phyloP scores from a whole-genome alignment of 2,888 invertebrate genomes.

The Trissolcus japonicus region DNA sequence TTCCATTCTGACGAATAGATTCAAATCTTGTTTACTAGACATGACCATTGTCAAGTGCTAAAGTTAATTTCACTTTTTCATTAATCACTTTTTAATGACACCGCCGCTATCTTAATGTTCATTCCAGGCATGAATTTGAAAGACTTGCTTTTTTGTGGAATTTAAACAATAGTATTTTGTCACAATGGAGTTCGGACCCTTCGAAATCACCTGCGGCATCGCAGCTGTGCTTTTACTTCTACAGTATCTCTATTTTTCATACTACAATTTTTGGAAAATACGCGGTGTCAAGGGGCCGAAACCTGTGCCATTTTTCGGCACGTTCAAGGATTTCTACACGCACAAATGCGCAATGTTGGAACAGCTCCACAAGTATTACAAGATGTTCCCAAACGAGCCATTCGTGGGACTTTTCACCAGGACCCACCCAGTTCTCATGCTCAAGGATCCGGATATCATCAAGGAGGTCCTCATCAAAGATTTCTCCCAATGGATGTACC shows the following conservation, averaged over 20 bases:
- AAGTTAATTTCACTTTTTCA: no score
- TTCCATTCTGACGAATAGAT: no score
- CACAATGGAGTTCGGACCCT: slow-evolving; percentile 3
- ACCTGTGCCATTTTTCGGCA: slow-evolving; percentile 76
- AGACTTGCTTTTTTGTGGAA: no score
- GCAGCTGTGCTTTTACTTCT: slow-evolving; percentile 56
- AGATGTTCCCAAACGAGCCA: slow-evolving; percentile 57
- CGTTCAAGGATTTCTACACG: slow-evolving; percentile 67
- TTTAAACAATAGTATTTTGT: no score
- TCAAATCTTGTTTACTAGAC: no score
- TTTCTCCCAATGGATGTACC: slow-evolving; percentile 70
- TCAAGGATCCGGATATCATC: slow-evolving; percentile 73
- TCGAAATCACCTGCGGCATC: slow-evolving; percentile 74
- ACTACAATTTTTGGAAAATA: slow-evolving; percentile 71
- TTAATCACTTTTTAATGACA: no score
- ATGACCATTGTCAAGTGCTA: no score
- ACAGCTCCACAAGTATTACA: slow-evolving; percentile 47
- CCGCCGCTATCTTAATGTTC: no score
- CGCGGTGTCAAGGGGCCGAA: slow-evolving; percentile 72
- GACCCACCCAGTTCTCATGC: slow-evolving; percentile 70
- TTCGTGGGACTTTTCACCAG: slow-evolving; percentile 74
- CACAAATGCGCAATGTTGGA: slow-evolving; percentile 26
- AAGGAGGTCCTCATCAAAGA: slow-evolving; percentile 75
- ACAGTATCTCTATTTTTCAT: slow-evolving; percentile 64
- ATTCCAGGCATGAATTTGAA: no score